Evolutionary conservation across 2,113 vertebrate species (phyloP), one percentile per base, ranked within the genome.

Genomic region (Chaetodon trifascialis): DNA sequence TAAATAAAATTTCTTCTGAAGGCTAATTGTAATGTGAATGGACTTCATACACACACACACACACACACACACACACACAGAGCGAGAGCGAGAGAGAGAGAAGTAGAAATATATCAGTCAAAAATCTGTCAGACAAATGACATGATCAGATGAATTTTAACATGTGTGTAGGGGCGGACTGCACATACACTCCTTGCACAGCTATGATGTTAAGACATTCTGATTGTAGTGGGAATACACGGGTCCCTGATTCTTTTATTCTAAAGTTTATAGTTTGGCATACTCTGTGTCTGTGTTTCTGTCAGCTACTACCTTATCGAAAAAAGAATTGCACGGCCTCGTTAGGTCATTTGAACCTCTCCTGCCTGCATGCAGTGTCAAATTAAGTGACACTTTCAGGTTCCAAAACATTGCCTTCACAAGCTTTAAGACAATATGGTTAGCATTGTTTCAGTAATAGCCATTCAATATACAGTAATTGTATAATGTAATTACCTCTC

Each of bases 191-290:
- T n/a, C 6, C 21, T 54, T 65, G 21, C 34, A 52, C 46, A 71
- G 58, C 21, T 21, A n/a, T 8, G 5, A 46, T 30, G 42, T 55
- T 52, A 40, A 40, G 23, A 46, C 7, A 38, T 42, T 54, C 25
- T 70, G 23, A 55, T 15, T 59, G 56, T 16, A 54, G 56, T 67
- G 46, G 69, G 21, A 73, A 73, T 7, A 23, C n/a, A 34, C 10
- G 5, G 21, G 5, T 66, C 51, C 6, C 12, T 46, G 17, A 38
- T 14, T 73, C 23, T 70, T 42, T 34, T 70, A 2, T 11, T 3
- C 15, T 6, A 36, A 60, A 21, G 4, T 54, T 44, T 15, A 23
- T 15, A 23, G 11, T 46, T 68, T 46, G 7, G 64, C 21, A 68
- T 16, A 40, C 11, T 36, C 16, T 14, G 10, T 14, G 3, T 70